Evolutionary conservation across 2,797 vertebrate species (phyloP).

Genomic region (Gambusia yucatana): DNA sequence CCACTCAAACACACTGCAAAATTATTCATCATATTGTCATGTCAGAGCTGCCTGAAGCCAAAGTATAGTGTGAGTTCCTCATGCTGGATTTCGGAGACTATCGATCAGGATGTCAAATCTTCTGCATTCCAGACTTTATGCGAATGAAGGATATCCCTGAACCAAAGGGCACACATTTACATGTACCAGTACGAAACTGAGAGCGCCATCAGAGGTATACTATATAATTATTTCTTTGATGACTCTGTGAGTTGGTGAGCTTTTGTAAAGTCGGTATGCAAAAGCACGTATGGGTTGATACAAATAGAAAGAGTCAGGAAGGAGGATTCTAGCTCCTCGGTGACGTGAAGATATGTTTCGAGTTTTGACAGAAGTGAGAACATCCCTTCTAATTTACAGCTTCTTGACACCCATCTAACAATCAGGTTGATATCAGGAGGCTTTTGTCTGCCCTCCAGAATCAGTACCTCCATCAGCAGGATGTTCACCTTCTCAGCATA

Average conservation of each 20-base stretch:
- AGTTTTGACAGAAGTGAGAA: slow-evolving; percentile 55
- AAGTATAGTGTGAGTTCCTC: slow-evolving; percentile 32
- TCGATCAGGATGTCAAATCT: slow-evolving; percentile 53
- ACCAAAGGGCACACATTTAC: slow-evolving; percentile 9
- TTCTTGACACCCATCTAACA: slow-evolving; percentile 51
- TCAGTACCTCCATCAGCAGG: slow-evolving; percentile 15
- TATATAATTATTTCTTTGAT: slow-evolving; percentile 1
- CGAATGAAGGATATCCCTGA: slow-evolving; percentile 31
- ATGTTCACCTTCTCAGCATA: slow-evolving; percentile 20
- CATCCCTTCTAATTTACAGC: slow-evolving; percentile 55
- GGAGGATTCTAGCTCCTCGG: slow-evolving; percentile 7
- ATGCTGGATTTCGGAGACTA: slow-evolving; percentile 37
- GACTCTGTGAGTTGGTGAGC: neutral
- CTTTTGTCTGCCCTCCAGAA: slow-evolving; percentile 38
- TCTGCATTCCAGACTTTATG: slow-evolving; percentile 22
- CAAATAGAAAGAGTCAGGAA: neutral
- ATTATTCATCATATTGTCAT: slow-evolving; percentile 57
- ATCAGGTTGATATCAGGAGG: slow-evolving; percentile 52
- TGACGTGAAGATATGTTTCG: slow-evolving; percentile 31
- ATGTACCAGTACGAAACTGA: slow-evolving; percentile 17
- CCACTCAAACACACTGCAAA: slow-evolving; percentile 37
- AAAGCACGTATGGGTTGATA: neutral
- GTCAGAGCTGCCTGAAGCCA: slow-evolving; percentile 37
- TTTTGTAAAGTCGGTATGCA: neutral
- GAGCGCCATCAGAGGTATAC: neutral